A percentile compares a stretch with the other conserved stretches of the same genome.
Evolutionary conservation across 2,113 vertebrate genomes (phyloP).

Genomic region (Polyodon spathula): DNA sequence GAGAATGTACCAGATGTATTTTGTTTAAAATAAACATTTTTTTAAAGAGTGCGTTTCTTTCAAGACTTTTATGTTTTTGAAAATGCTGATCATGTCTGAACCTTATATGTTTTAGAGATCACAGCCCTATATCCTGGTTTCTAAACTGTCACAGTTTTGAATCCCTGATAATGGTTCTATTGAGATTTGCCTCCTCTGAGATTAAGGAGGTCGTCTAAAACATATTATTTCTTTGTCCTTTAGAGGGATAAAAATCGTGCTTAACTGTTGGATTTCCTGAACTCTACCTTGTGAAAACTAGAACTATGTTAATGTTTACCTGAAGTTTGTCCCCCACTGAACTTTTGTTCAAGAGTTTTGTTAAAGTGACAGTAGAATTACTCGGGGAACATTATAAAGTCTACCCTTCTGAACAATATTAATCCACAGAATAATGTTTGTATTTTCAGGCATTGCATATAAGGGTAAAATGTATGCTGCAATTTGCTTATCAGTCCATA

Average conservation of each 20-base stretch:
- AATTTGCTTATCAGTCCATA: no score
- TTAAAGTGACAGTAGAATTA: slow-evolving; percentile 11
- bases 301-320: slow-evolving; percentile 13
- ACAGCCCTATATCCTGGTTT: neutral
- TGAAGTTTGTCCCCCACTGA: slow-evolving; percentile 7
- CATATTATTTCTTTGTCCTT: slow-evolving; percentile 11
- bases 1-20: no score
- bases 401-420: neutral
- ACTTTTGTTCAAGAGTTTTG: slow-evolving; percentile 3
- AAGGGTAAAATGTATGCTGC: no score
- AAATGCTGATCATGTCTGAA: neutral
- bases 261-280: slow-evolving; percentile 76
- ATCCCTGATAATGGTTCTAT: neutral
- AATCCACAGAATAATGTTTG: no score
- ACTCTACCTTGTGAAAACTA: slow-evolving; percentile 64
- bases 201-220: neutral
- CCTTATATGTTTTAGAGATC: neutral
- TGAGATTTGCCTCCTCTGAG: neutral
- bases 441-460: no score
- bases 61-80: no score
- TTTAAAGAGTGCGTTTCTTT: no score
- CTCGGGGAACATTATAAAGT: slow-evolving; percentile 31
- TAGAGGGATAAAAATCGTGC: slow-evolving; percentile 78
- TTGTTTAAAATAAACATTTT: no score
- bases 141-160: neutral